Conservation (phyloP, 1,140 invertebrate genomes). For the Cherax quadricarinatus region DNA sequence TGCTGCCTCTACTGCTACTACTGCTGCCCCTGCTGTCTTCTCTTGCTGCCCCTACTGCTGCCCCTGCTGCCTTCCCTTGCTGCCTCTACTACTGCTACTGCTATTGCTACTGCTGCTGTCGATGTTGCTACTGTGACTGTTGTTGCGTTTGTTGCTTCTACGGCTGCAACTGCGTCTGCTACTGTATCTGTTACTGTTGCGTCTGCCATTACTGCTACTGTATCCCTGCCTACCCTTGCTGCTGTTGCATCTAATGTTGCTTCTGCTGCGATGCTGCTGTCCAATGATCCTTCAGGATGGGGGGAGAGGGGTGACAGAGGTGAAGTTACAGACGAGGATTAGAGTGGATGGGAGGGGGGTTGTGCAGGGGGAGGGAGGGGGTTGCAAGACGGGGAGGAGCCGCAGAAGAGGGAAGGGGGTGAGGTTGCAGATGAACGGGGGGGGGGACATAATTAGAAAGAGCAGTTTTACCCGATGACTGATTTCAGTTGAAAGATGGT, state of each 20-base stretch:
- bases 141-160: too few species aligned
- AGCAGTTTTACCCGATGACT: too few species aligned
- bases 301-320: background rate
- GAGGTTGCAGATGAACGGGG: background rate
- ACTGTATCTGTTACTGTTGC: too few species aligned
- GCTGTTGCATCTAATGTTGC: background rate
- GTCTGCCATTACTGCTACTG: too few species aligned
- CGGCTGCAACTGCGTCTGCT: background rate
- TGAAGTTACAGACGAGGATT: background rate
- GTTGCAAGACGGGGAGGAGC: background rate
- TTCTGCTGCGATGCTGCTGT: background rate
- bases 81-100: background rate
- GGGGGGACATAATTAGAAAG: too few species aligned
- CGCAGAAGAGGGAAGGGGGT: conserved; percentile 5
- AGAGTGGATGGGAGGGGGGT: background rate
- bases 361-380: background rate
- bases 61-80: too few species aligned
- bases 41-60: too few species aligned
- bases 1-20: background rate
- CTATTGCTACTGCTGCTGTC: background rate
- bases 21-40: background rate
- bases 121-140: too few species aligned
- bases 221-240: background rate
- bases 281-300: too few species aligned
- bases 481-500: too few species aligned